Evolutionary conservation across 2,888 invertebrate genomes (phyloP), one percentile per base, ranked within the genome.

Genomic region (Automeris io): DNA sequence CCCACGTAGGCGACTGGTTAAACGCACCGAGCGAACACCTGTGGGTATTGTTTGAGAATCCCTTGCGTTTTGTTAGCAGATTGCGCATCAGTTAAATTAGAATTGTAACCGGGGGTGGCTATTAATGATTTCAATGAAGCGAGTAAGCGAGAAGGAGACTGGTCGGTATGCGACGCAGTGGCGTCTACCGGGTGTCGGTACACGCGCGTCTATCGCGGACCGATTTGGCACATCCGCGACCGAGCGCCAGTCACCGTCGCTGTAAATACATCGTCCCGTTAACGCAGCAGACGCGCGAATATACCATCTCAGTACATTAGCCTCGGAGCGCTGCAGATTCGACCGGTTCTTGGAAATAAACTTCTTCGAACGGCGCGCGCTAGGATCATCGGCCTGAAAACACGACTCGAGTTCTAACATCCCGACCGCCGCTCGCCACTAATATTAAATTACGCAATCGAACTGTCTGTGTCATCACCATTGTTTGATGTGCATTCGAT

Each of bases 181-280:
- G 77, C 79, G 82, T 81, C 81, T 82, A 69, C 81, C 79, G 80
- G 74, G 68, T 70, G 72, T 67, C 77, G 70, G 48, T 61, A n/a
- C n/a, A 51, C 68, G 62, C 44, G 52, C 58, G 77, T 77, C 79
- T 74, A 72, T 69, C 73, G 71, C 73, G 71, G 61, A 80, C 78
- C 66, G 68, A 82, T 85, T 86, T 85, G 85, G 85, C 85, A 85
- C 83, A 85, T 85, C 85, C 83, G 85, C 77, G 61, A 65, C 57
- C 68, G 70, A 68, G 63, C 70, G 79, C 70, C 76, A 70, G 61
- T n/a, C 65, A 67, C 69, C 57, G 61, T 16, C 16, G 29, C 74
- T 70, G 72, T 77, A 83, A 83, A 83, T 85, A 85, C 73, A 64
- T 63, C 69, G 61, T 67, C 63, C 65, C 62, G 65, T 67, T 69